Base-by-base conservation (phyloP, 2,888 invertebrate genomes). In the Drosophila prolongata region DNA sequence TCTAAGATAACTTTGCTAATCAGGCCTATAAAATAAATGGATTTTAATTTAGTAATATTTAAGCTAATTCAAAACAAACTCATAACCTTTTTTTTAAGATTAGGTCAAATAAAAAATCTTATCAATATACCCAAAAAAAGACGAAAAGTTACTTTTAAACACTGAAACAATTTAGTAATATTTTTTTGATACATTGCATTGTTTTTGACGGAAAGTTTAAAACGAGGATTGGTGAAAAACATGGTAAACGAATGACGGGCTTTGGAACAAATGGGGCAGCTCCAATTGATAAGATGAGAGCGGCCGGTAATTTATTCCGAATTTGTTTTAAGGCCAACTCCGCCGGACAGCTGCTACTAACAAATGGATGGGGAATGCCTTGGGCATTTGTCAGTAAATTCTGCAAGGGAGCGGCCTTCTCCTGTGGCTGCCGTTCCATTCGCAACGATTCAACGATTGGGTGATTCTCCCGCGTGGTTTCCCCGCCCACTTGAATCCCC, bases 121-220 rank as follows among this genome's bases (percentile, higher is more conserved):
- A 24, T 24, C 24, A 24, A 24, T 24, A 30, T 30, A 6, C 30
- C 30, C 6, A 8, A 30, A 30, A 30, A 30, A 8, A 30, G 4
- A 24, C 24, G 4, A 30, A 30, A 30, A 8, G 6, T 6, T 30
- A 4, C 24, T 30, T 47, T 13, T 3, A 16, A 30, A 37, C 60
- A 61, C 58, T n/a, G 1, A 13, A 58, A 58, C 19, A 61, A 61
- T 61, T 61, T 61, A 4, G 60, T 14, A 27, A 19, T 38, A 11
- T 46, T 11, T 27, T 55, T 27, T 43, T 34, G 10, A 16, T 27
- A 27, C 54, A 55, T 35, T 6, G 30, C 38, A 61, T 27, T 9
- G 19, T 38, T 19, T 37, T 19, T 11, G 37, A 16, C n/a, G 5
- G 11, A 59, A 46, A 57, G 44, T 11, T 30, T 13, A 9, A 46